phyloP scores from a whole-genome alignment of 2,888 invertebrate genomes.

The Pogonocherus hispidulus region DNA sequence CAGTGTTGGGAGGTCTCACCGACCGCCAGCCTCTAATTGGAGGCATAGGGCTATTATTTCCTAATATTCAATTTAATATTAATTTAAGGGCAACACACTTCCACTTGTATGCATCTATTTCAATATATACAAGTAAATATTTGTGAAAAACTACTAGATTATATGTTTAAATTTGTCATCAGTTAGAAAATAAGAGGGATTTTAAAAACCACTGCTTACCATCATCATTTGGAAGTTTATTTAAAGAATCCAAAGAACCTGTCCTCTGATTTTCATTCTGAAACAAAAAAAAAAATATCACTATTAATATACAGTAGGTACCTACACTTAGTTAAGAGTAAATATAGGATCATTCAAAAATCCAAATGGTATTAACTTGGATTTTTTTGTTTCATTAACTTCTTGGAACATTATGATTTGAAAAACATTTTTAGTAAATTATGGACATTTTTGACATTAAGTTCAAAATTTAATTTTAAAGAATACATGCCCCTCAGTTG shows the following conservation, averaged over 20 bases:
- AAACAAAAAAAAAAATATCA: conserved; percentile 50
- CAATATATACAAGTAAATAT: background rate
- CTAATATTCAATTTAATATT: conserved; percentile 50
- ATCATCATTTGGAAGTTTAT: conserved; percentile 63
- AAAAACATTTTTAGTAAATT: no score
- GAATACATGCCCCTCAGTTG: no score
- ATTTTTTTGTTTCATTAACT: no score
- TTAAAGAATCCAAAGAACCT: conserved; percentile 65
- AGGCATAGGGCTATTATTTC: conserved; percentile 62
- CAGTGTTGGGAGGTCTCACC: conserved; percentile 72
- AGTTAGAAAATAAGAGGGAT: no score
- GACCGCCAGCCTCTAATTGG: conserved; percentile 70
- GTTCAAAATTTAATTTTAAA: no score
- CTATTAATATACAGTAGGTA: no score
- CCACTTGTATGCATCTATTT: background rate
- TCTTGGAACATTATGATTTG: no score
- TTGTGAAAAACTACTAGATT: background rate
- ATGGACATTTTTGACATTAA: no score
- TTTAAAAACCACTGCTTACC: conserved; percentile 57
- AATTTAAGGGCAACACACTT: conserved; percentile 16
- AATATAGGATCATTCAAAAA: no score
- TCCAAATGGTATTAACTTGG: no score
- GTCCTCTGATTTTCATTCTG: conserved; percentile 62
- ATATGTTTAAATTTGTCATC: no score
- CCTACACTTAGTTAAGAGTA: no score